phyloP scores from a whole-genome alignment of 2,888 invertebrate genomes.

The Caenorhabditis sinica region DNA sequence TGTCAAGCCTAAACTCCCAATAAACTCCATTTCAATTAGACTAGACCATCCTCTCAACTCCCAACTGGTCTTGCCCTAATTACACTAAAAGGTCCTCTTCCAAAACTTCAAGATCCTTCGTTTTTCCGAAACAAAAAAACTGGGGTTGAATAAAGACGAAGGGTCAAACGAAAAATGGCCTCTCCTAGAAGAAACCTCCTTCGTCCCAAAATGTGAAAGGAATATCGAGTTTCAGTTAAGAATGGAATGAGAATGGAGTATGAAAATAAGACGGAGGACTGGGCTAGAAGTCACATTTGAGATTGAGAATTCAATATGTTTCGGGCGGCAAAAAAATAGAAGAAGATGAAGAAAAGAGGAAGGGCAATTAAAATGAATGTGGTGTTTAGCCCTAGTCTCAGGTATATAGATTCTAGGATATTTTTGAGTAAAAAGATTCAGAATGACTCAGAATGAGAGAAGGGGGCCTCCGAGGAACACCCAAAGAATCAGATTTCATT shows the following conservation, averaged over 20 bases:
- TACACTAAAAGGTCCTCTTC: background rate
- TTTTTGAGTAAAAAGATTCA: background rate
- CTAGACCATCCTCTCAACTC: no score
- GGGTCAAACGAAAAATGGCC: conserved; percentile 11
- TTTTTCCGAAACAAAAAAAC: conserved; percentile 1
- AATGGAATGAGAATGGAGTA: conserved; percentile 6
- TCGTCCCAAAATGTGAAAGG: background rate
- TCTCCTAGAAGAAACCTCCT: background rate
- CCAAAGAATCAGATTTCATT: conserved; percentile 14
- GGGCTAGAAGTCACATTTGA: conserved; percentile 22
- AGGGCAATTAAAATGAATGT: conserved; percentile 6
- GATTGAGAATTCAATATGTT: conserved; percentile 7
- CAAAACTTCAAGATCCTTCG: background rate
- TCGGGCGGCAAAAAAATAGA: background rate
- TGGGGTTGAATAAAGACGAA: conserved; percentile 20
- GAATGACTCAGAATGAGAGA: conserved; percentile 36
- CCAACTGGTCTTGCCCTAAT: background rate
- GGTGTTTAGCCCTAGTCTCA: conserved; percentile 14
- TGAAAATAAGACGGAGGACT: background rate
- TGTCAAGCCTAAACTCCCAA: no score
- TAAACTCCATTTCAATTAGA: no score
- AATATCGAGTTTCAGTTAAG: conserved; percentile 32
- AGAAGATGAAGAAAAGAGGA: conserved; percentile 23
- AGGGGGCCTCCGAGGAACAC: conserved; percentile 32
- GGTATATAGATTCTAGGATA: conserved; percentile 7